Conservation (phyloP, 2,113 vertebrate genomes). For the Tachycineta bicolor region DNA sequence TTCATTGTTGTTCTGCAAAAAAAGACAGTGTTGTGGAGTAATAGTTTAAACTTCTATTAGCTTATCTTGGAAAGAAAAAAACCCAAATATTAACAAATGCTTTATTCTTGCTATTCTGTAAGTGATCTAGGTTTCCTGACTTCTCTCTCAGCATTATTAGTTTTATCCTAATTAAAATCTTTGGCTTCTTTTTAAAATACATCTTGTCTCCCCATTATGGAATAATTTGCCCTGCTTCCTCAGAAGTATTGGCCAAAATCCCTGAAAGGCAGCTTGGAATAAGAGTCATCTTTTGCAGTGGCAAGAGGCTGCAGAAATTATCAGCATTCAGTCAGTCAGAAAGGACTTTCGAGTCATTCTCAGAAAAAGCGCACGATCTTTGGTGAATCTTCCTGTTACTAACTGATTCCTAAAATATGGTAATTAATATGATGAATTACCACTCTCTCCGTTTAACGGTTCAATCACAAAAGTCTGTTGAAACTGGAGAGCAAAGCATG, state of each 20-base stretch:
- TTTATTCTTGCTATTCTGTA: neutral
- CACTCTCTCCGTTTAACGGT: neutral
- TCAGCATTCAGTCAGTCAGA: neutral
- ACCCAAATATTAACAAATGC: neutral
- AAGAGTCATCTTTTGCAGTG: neutral
- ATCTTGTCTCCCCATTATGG: neutral
- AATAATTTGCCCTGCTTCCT: neutral
- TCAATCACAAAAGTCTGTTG: neutral
- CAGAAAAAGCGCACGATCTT: neutral
- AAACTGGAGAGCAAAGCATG: neutral
- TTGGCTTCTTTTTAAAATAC: neutral
- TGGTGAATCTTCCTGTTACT: neutral
- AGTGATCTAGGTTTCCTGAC: neutral
- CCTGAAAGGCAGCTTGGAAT: neutral
- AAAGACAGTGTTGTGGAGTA: neutral
- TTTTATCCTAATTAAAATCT: neutral
- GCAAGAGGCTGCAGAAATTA: neutral
- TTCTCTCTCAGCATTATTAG: neutral
- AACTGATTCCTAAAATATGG: neutral
- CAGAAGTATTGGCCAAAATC: neutral
- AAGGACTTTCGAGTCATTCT: neutral
- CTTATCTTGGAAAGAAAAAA: neutral
- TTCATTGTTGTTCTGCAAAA: neutral
- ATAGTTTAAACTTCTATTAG: neutral
- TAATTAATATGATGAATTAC: neutral